These are phyloP conservation scores for Drosophila phalerata DNA, from an alignment of 2,888 invertebrate species.

Conservation along the genomic window DNA sequence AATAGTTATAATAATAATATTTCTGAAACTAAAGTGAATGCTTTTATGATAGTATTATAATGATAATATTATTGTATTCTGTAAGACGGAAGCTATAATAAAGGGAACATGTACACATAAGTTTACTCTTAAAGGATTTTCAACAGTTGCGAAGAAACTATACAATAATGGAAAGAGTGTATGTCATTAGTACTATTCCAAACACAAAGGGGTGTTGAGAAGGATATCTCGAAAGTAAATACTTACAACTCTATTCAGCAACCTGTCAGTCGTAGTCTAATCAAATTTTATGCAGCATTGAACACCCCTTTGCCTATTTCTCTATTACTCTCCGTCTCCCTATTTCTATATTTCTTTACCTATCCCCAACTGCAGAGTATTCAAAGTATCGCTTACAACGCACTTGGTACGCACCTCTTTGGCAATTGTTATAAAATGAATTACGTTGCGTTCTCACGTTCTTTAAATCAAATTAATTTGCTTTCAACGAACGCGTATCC, in stretches of 20 bases:
- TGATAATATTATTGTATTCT: too few species aligned
- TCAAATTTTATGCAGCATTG: slow-evolving; percentile 58
- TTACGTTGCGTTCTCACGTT: slow-evolving; percentile 60
- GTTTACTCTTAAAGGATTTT: too few species aligned
- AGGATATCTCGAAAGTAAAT: not conserved
- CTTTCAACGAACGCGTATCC: slow-evolving; percentile 37
- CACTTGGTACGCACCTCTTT: slow-evolving; percentile 47
- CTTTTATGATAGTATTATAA: too few species aligned
- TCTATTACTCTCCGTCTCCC: not conserved
- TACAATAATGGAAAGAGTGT: too few species aligned
- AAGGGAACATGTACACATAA: too few species aligned
- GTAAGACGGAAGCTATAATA: too few species aligned
- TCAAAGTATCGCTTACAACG: slow-evolving; percentile 42
- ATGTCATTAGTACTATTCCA: too few species aligned
- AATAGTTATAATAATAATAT: too few species aligned
- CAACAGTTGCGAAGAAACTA: too few species aligned
- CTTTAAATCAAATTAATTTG: slow-evolving; percentile 52
- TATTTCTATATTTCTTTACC: not conserved
- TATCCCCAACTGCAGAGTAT: slow-evolving; percentile 2
- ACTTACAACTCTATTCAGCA: slow-evolving; percentile 43
- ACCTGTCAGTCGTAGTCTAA: slow-evolving; percentile 34
- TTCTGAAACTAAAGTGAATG: too few species aligned
- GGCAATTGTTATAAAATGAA: slow-evolving; percentile 34
- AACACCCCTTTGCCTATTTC: slow-evolving; percentile 35
- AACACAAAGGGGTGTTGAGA: not conserved